Evolutionary conservation across 2,113 vertebrate genomes (phyloP), one percentile per base, ranked within the genome.

Genomic region (Taxidea taxus): DNA sequence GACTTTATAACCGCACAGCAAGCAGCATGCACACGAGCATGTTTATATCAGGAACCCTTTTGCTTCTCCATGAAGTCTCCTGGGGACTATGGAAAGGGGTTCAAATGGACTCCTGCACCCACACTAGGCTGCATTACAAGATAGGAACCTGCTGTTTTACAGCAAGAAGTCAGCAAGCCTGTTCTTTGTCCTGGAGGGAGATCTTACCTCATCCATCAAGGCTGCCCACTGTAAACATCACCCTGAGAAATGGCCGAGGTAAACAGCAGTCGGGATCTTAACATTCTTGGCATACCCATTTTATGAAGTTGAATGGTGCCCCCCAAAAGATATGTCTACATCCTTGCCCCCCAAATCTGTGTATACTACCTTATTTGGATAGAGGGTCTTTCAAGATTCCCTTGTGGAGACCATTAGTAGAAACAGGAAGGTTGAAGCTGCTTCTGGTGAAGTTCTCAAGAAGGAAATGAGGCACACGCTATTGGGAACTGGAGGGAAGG

Each of bases 11-110:
- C 2, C 37, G 34, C 18, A 44, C 14, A 9, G n/a, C 51, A 20
- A 37, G 58, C 7, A 20, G 15, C 18, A 29, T 2, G 29, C 29
- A 44, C n/a, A 3, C 1, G 23, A 78, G 25, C 1, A 0, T 9
- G 6, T 62, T 58, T 8, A 29, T 0, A 0, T n/a, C 4, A 2
- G 34, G 2, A 64, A 14, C 15, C 23, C 9, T 47, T 70, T 21
- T 7, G 21, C 62, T 70, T 74, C 4, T 34, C 44, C 64, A 10
- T 20, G 16, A 89, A 47, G 34, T 85, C 37, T 75, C 25, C 23
- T 1, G 9, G 29, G 13, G 3, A 3, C 18, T 47, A 2, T 2
- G 4, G 20, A 47, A 66, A 51, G 21, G 31, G 25, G 3, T 16
- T 14, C 2, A 18, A 4, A 6, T 4, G 4, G 75, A 87, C 16